These are phyloP conservation scores for Lithobates sylvaticus DNA, from an alignment of 2,797 vertebrate genomes.

Conservation along the genomic window DNA sequence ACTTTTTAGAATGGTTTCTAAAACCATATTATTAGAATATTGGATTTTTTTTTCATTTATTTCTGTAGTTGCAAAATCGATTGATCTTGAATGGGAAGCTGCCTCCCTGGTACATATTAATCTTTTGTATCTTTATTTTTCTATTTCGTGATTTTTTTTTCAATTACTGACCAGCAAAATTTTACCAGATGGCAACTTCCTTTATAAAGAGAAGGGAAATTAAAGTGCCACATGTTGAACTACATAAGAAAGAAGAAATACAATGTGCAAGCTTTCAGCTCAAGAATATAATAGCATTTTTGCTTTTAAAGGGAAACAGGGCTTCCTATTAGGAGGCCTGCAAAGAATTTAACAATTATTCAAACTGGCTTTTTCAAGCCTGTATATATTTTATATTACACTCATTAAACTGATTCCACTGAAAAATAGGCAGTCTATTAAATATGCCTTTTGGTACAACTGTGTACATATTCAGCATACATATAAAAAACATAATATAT, in stretches of 20 bases:
- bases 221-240: conserved; percentile 55
- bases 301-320: conserved; percentile 58
- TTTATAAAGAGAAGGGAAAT: conserved; percentile 51
- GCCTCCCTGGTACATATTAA: neutral
- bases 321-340: conserved; percentile 58
- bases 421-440: conserved; percentile 17
- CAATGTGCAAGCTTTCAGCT: conserved; percentile 51
- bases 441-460: conserved; percentile 7
- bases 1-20: neutral
- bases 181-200: conserved; percentile 45
- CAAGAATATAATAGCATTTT: conserved; percentile 42
- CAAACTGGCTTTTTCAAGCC: conserved; percentile 48
- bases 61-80: too few species aligned
- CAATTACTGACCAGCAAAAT: conserved; percentile 33
- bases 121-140: neutral
- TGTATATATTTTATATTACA: conserved; percentile 52
- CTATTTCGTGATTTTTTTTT: neutral
- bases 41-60: too few species aligned
- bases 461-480: conserved; percentile 6
- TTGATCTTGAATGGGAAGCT: neutral
- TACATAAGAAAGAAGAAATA: conserved; percentile 57
- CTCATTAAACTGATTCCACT: conserved; percentile 45
- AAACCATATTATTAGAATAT: too few species aligned
- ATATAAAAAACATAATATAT: conserved; percentile 10
- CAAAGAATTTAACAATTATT: conserved; percentile 61